Evolutionary conservation across 2,113 vertebrate genomes (phyloP), one percentile per base, ranked within the genome.

Genomic region (Callorhinus ursinus): DNA sequence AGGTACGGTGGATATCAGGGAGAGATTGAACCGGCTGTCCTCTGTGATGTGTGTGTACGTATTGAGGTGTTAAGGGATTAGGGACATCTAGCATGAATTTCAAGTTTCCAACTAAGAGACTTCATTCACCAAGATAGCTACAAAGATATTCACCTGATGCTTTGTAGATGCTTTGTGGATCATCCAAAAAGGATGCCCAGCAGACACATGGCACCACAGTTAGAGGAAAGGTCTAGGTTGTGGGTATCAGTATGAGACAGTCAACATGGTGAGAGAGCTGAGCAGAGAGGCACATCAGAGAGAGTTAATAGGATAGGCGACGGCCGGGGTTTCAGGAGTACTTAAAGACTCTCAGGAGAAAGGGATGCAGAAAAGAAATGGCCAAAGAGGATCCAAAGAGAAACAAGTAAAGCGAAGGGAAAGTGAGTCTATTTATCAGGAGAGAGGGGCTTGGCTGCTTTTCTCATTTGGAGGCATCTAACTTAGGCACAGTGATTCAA

Each of bases 151-250:
- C 77, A 88, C 10, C 2, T 63, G 39, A 86, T 2, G 26, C 22
- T 74, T 14, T 22, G 4, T 24, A 31, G 39, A 86, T 2, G 26
- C 22, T 74, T 11, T 22, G 4, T 24, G n/a, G 24, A 19, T 61
- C 42, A 55, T 19, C 15, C 53, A 61, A 31, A 71, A 67, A 22
- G 5, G 19, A 81, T 19, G 1, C 19, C 55, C 5, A 21, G 22
- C 22, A 5, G 10, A 39, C 1, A 2, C 2, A 2, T 7, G 71
- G 46, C n/a, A 36, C 14, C 31, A 13, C 0, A 16, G 14, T 69
- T 55, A 22, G 1, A 14, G 8, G 15, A 36, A 55, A 28, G 19
- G 10, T n/a, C n/a, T 24, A 57, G 22, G 9, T 46, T 79, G 21
- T 72, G 24, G 36, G 36, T 28, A 28, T 13, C n/a, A 39, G 57